A percentile compares a stretch with the other conserved stretches of the same genome.
These are phyloP conservation scores for Dryoscopus gambensis DNA, from an alignment of 2,113 vertebrate species.

Conservation along the genomic window DNA sequence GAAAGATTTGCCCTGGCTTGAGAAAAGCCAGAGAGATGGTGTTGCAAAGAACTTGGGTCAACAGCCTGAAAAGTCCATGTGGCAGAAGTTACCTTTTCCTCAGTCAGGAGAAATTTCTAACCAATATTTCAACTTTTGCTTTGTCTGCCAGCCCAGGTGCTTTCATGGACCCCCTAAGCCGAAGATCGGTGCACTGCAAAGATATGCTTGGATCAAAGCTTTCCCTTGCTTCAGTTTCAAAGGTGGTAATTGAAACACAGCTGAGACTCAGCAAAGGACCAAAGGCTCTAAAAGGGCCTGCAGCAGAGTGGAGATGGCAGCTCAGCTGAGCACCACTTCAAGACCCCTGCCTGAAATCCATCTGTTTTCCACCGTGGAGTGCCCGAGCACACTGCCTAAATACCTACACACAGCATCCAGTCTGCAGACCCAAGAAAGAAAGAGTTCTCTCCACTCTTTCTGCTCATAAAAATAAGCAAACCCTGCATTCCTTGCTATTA, in stretches of 20 bases:
- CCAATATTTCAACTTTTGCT: background rate
- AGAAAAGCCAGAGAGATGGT: background rate
- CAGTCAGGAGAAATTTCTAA: background rate
- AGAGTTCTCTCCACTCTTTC: background rate
- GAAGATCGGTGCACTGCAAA: background rate
- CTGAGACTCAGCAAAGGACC: background rate
- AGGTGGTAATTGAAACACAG: background rate
- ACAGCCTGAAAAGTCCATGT: background rate
- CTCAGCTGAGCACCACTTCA: background rate
- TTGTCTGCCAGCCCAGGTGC: background rate
- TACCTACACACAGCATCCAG: background rate
- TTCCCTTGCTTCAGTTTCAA: background rate
- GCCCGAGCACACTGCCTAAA: background rate
- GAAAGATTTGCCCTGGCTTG: background rate
- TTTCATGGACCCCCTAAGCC: background rate
- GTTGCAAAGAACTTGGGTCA: background rate
- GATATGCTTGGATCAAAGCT: background rate
- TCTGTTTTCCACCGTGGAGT: background rate
- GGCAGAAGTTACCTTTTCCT: background rate
- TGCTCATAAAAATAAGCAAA: background rate
- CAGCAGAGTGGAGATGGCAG: background rate
- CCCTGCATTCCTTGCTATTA: background rate
- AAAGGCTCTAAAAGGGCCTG: background rate
- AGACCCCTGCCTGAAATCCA: background rate
- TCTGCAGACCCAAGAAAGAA: background rate